Base-by-base conservation (phyloP, 1,140 invertebrate species). In the Nilaparvata lugens region DNA sequence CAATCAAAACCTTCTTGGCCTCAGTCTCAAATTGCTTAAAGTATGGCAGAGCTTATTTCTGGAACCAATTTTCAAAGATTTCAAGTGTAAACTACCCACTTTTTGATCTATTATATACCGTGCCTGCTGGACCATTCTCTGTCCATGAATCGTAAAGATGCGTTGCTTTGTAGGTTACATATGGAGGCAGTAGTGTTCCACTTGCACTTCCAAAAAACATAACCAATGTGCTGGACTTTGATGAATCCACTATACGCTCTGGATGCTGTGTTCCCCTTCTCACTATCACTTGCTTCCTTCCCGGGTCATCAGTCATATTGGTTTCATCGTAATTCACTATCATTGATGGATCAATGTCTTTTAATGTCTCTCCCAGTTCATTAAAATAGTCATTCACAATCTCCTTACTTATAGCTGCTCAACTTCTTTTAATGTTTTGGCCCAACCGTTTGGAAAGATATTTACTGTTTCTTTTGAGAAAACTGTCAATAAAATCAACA, bases 321-420 rank as follows among this genome's bases (percentile, higher is more conserved):
- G 73, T 76, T 62, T 74, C 70, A 42, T 76, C 75, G 58, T 70
- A 76, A 62, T 76, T 76, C 1, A 74, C 40, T 18, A 76, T 71
- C n/a, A 70, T 67, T 16, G 58, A 9, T 25, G 69, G 65, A 25
- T 67, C 67, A 38, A 72, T 62, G 43, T 64, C 62, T 62, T 70
- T 43, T 19, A 76, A 19, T n/a, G 59, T 51, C 28, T 31, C 25
- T 58, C 25, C 42, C 13, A 74, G 53, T 60, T 74, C 60, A 21
- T 68, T 63, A 63, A 70, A 70, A 68, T 67, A 70, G 58, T 57
- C 40, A 43, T 67, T 69, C 21, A 71, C 62, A 25, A 28, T 61
- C 18, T 56, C 24, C 18, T 25, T 11, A 28, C 11, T 31, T 13
- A 71, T 51, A 52, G 45, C 57, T 48, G 56, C 19, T 23, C 62